These are phyloP conservation scores for Euclidia mi DNA, from an alignment of 2,888 invertebrate genomes.

Conservation along the genomic window DNA sequence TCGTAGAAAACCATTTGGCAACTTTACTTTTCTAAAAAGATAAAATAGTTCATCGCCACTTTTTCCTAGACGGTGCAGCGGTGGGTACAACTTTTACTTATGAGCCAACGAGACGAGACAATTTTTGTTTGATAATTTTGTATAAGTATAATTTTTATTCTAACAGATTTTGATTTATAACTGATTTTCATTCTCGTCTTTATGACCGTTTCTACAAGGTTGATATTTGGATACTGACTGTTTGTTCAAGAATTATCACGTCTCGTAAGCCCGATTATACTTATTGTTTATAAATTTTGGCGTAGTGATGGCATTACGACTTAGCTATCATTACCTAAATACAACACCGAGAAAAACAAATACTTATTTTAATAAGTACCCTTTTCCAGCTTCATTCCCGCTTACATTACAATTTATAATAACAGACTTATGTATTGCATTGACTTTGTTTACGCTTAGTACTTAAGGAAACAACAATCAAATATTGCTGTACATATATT, in stretches of 20 bases:
- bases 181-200: too few species aligned
- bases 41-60: too few species aligned
- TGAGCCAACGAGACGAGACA: too few species aligned
- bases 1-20: too few species aligned
- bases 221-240: too few species aligned
- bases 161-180: too few species aligned
- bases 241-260: background rate
- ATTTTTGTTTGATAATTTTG: too few species aligned
- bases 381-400: background rate
- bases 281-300: background rate
- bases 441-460: constrained; percentile 1
- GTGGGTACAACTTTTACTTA: too few species aligned
- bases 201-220: too few species aligned
- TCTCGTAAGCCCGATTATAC: background rate
- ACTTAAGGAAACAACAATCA: background rate
- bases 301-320: background rate
- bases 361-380: constrained; percentile 23
- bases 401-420: background rate
- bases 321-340: constrained; percentile 5
- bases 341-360: constrained; percentile 1
- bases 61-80: too few species aligned
- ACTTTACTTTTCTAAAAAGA: too few species aligned
- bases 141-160: too few species aligned
- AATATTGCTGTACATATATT: constrained; percentile 8
- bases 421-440: constrained; percentile 14